Base-by-base conservation (phyloP, 2,113 vertebrate genomes). In the Corythoichthys intestinalis region DNA sequence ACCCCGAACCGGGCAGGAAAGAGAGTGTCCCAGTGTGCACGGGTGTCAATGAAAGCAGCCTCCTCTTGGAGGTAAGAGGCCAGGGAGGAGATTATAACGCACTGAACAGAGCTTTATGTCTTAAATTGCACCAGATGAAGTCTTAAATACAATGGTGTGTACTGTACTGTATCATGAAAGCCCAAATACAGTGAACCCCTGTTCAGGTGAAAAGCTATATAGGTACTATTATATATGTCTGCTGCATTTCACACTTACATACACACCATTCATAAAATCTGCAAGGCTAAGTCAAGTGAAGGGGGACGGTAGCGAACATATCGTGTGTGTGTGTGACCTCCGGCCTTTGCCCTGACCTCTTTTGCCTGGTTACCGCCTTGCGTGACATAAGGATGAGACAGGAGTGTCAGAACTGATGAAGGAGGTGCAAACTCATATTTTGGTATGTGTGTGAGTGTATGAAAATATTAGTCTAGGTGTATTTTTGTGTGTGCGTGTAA, bases 11-110 rank as follows among this genome's bases (percentile, higher is more conserved):
- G 11, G 56, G 56, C 1, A 87, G 91, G 62, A 93, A 93, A 82
- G 93, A 93, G 57, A 82, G 86, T 38, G 48, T 68, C 20, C 65
- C 82, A 1, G 38, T 69, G 63, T 82, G 82, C 63, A 70, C 80
- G 52, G 3, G 74, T 0, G 75, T 93, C 74, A 92, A 91, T 75
- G 96, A 98, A 87, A 96, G 94, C 79, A 86, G 90, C 84, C 92
- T 97, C 71, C 89, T 98, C n/a, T 91, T 97, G 75, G 96, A 98
- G 88, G 96, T 96, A 91, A 91, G 94, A 69, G 67, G 69, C 38
- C 49, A 49, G 50, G 46, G 58, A 52, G 57, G 44, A 11, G 20
- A 48, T 15, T 46, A 28, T 38, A 4, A 20, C 47, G 17, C 47
- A 2, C 35, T 48, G n/a, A 20, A 41, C 6, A 53, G 8, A 56